Evolutionary conservation across 2,797 vertebrate genomes (phyloP).

Genomic region (Chiropotes sagulatus): DNA sequence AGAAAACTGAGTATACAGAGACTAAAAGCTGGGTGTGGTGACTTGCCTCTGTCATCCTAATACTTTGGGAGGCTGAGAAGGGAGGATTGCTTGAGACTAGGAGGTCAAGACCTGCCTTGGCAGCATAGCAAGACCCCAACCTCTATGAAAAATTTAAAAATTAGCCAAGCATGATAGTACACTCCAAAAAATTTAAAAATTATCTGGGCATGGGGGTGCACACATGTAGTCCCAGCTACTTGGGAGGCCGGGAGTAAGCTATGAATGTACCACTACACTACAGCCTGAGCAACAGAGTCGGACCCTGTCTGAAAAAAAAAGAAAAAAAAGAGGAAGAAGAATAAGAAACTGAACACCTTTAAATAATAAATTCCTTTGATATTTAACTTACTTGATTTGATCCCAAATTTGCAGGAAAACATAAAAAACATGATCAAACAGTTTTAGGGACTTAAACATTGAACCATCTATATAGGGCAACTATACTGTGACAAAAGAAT

Average conservation of each 20-base stretch:
- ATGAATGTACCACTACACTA: not conserved
- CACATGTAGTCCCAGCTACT: not conserved
- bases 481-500: slow-evolving; percentile 21
- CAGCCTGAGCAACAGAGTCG: not conserved
- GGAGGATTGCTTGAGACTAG: not conserved
- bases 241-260: not conserved
- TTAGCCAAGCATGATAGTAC: not conserved
- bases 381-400: slow-evolving; percentile 42
- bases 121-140: not conserved
- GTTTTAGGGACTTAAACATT: slow-evolving; percentile 27
- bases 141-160: not conserved
- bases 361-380: slow-evolving; percentile 38
- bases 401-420: not conserved
- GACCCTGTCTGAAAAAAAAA: not conserved
- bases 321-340: too few species aligned
- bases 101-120: not conserved
- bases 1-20: slow-evolving; percentile 26
- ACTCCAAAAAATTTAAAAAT: not conserved
- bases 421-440: not conserved
- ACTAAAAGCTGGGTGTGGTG: not conserved
- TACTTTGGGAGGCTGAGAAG: not conserved
- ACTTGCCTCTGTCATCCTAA: not conserved
- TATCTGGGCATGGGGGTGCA: not conserved
- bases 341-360: not conserved
- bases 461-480: not conserved